Evolutionary conservation across 2,888 invertebrate species (phyloP), one percentile per base, ranked within the genome.

Genomic region (Tuberolachnus salignus): DNA sequence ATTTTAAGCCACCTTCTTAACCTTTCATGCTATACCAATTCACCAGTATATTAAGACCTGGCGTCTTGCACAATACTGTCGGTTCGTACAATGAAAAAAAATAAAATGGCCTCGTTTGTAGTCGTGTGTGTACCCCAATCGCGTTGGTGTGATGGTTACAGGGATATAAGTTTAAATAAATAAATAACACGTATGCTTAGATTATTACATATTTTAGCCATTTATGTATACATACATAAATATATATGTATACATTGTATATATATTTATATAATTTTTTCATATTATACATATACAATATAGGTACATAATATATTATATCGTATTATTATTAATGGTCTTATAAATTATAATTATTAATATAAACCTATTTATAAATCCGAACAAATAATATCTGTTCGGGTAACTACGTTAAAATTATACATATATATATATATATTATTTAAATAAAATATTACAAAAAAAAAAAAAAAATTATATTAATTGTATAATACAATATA

Each of bases 351-450:
- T 34, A 34, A 6, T 34, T 34, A 34, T 34, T 34, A 34, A 74
- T 26, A 75, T 74, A 64, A 75, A 75, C 66, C 66, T 78, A 78
- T 78, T 67, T 49, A 78, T 67, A 69, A 59, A 78, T 67, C 67
- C 59, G 78, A 66, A 78, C 78, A 78, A 69, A 44, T 44, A 67
- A 46, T 23, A 49, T 49, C 46, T 64, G 66, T 66, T 66, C 63
- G 63, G 73, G 74, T 66, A 75, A 75, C 74, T 75, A 75, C 74
- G 13, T 64, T 61, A 49, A 72, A 16, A 26, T 59, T 59, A 71
- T 57, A 59, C 46, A 46, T 57, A 44, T 70, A 11, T 67, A 8
- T 53, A 26, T 57, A 71, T 46, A 49, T 34, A 44, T 71, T 14
- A 23, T 66, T n/a, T 46, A 59, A 26, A 53, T 51, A n/a, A 23